Conservation (phyloP, 2,888 invertebrate species). For the Agrypnus murinus region DNA sequence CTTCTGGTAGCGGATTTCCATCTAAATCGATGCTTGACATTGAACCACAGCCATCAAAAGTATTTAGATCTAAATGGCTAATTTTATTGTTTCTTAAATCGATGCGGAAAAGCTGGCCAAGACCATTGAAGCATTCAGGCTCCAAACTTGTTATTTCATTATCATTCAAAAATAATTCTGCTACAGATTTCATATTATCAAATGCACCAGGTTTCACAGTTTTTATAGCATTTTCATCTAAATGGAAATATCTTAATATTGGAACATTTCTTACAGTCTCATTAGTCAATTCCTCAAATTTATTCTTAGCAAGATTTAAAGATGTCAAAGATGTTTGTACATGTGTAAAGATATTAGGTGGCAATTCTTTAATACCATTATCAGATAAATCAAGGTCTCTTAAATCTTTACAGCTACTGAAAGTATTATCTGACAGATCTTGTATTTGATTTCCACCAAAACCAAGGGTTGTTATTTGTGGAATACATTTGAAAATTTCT, state of each 20-base stretch:
- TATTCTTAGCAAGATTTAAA: constrained; percentile 1
- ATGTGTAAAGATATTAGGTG: constrained; percentile 20
- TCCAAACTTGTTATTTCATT: constrained; percentile 9
- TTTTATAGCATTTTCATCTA: constrained; percentile 17
- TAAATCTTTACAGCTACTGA: neutral
- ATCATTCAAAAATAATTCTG: constrained; percentile 1
- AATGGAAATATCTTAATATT: constrained; percentile 14
- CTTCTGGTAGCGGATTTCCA: too few species aligned
- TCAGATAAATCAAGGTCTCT: constrained; percentile 5
- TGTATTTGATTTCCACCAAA: constrained; percentile 15
- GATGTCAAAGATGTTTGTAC: neutral
- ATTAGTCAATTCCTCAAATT: constrained; percentile 6
- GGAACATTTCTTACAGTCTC: neutral
- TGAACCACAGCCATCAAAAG: too few species aligned
- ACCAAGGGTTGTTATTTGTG: neutral
- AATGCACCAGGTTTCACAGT: constrained; percentile 28
- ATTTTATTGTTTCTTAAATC: too few species aligned
- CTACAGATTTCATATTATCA: neutral
- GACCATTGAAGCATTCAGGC: neutral
- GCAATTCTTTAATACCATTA: constrained; percentile 18
- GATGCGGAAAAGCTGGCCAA: too few species aligned
- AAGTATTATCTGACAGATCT: neutral
- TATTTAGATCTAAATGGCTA: too few species aligned
- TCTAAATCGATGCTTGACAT: too few species aligned
- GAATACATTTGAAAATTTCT: neutral